Evolutionary conservation across 2,113 vertebrate species (phyloP), one percentile per base, ranked within the genome.

Genomic region (Phoxinus phoxinus): DNA sequence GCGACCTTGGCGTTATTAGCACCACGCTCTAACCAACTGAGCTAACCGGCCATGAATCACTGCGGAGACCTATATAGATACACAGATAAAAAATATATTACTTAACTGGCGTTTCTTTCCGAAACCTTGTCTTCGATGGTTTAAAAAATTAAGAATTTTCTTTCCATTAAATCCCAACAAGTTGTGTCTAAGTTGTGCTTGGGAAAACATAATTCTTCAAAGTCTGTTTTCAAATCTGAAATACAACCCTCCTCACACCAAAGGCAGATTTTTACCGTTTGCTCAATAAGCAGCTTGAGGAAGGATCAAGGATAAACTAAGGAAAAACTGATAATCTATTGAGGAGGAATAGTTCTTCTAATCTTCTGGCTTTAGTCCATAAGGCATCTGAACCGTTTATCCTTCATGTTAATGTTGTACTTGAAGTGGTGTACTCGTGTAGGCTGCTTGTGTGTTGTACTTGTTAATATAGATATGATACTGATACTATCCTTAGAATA

Each of bases 1-100:
- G 85, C 87, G 88, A 90, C 88, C 90, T 91, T 91, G 90, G 86
- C 87, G 87, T 89, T 91, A 91, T 89, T 89, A 89, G 87, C 88
- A 89, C 89, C 88, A 91, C 91, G 88, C 88, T 90, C 89, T 90
- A 90, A 91, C 90, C 91, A 91, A 90, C 91, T 91, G 89, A 91
- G 91, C 91, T 91, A 91, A 91, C 88, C 91, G 87, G 87, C 87
- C 87, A n/a, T n/a, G n/a, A n/a, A n/a, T n/a, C n/a, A n/a, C n/a
- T n/a, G n/a, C n/a, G n/a, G n/a, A n/a, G n/a, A n/a, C n/a, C n/a
- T n/a, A n/a, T n/a, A n/a, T n/a, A n/a, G n/a, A n/a, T n/a, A n/a
- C n/a, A n/a, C n/a, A n/a, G n/a, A n/a, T n/a, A n/a, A n/a, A n/a
- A n/a, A n/a, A n/a, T n/a, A n/a, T n/a, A n/a, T n/a, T n/a, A n/a